Base-by-base conservation (phyloP, 2,888 invertebrate genomes). In the Chymomyza fuscimana region DNA sequence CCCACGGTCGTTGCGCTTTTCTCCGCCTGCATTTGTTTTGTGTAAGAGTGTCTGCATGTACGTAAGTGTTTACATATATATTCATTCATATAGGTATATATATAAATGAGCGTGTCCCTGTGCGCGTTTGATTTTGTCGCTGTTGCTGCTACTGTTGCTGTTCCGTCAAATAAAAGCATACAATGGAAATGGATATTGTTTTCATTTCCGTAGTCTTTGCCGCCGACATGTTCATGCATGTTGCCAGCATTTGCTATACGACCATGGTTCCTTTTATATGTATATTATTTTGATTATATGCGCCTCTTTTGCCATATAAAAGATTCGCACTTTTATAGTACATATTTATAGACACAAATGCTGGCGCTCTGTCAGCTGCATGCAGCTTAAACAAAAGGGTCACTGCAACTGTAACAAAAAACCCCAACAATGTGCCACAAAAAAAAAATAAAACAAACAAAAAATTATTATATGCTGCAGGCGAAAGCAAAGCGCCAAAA, bases 121-220 rank as follows among this genome's bases (percentile, higher is more conserved):
- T 58, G 58, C 29, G 58, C 25, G 58, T 19, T 19, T 58, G 19
- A 25, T 19, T 25, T 25, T 58, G 25, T 22, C 25, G 22, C 22
- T 25, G 54, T 65, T 65, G 62, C 51, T 63, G 29, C 61, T 65
- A 69, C 61, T 69, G 67, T 52, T 65, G 67, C 25, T 22, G 56
- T 59, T 46, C 68, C 72, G 72, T 74, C 83, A 73, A 80, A 83
- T 81, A 83, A 83, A 82, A 83, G 77, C 74, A 80, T 76, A 83
- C 86, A 84, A 84, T 84, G 83, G 80, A 84, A 86, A 86, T 84
- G 86, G 77, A 84, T 84, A 84, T 84, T 86, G 83, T 84, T 84
- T 84, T 86, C 83, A 84, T 84, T 86, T 84, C 86, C 83, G 86
- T 78, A 76, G 76, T 74, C 75, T 65, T 65, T 77, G 68, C 74